Conservation (phyloP, 2,888 invertebrate species). For the Pristionchus mayeri region DNA sequence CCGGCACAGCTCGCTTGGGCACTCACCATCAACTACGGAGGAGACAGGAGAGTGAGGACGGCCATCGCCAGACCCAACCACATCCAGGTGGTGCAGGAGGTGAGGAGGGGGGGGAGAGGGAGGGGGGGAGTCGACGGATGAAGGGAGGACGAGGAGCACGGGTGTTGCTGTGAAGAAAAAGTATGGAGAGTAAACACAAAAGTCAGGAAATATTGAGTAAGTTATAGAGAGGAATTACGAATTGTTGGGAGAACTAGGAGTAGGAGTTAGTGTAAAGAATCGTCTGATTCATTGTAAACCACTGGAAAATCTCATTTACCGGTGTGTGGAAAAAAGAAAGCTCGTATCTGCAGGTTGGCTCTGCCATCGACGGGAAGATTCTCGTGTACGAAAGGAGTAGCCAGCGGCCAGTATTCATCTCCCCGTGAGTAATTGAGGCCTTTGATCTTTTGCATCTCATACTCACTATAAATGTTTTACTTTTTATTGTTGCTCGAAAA, state of each 20-base stretch:
- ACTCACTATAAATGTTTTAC: too few species aligned
- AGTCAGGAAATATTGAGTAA: too few species aligned
- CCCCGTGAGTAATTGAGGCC: constrained; percentile 59
- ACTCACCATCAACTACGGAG: constrained; percentile 40
- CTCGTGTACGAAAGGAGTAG: constrained; percentile 57
- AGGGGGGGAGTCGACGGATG: neutral
- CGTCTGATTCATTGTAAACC: too few species aligned
- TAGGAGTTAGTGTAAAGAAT: too few species aligned
- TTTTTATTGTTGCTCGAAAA: too few species aligned
- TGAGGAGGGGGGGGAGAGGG: neutral
- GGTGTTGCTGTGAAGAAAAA: too few species aligned
- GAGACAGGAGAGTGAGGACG: constrained; percentile 29
- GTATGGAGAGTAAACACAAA: too few species aligned
- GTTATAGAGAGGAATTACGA: too few species aligned
- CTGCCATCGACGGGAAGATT: constrained; percentile 45
- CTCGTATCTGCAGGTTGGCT: constrained; percentile 43
- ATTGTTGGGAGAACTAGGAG: too few species aligned
- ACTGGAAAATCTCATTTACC: neutral
- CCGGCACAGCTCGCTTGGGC: constrained; percentile 44
- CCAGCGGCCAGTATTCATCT: constrained; percentile 59
- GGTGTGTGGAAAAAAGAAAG: too few species aligned
- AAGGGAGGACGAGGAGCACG: too few species aligned
- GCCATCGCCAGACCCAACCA: constrained; percentile 43
- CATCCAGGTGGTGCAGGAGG: constrained; percentile 28
- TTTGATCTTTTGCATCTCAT: too few species aligned